Percentiles rank a stretch among this genome's conserved stretches.
Conservation (phyloP, 2,888 invertebrate genomes). For the Phania funesta region DNA sequence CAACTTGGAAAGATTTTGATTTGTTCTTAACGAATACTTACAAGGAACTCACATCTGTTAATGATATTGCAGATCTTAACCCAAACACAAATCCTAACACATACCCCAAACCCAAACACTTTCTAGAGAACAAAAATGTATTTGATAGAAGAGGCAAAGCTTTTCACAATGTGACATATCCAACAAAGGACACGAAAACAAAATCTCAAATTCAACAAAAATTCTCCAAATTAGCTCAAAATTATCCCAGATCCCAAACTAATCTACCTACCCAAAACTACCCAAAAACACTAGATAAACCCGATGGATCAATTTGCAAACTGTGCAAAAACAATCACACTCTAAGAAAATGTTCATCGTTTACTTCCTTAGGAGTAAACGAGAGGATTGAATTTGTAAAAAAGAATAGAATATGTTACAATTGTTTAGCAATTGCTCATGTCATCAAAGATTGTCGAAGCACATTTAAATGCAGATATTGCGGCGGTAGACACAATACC, state of each 20-base stretch:
- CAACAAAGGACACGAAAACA: not conserved
- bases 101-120: not conserved
- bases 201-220: not conserved
- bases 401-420: conserved; percentile 12
- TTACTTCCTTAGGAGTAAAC: conserved; percentile 8
- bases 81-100: too few species aligned
- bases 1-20: not conserved
- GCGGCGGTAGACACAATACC: not conserved
- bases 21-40: conserved; percentile 7
- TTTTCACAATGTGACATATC: not conserved
- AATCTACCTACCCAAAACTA: too few species aligned
- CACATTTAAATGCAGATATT: not conserved
- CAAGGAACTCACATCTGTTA: conserved; percentile 1
- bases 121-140: not conserved
- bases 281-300: too few species aligned
- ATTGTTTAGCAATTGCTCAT: not conserved
- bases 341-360: too few species aligned
- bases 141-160: not conserved
- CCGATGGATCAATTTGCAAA: too few species aligned
- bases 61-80: not conserved
- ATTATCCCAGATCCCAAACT: not conserved
- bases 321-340: too few species aligned
- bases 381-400: conserved; percentile 14
- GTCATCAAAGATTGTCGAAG: conserved; percentile 2
- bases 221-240: not conserved